These are phyloP conservation scores for Isotomurus palustris DNA, from an alignment of 2,888 invertebrate species.

Conservation along the genomic window DNA sequence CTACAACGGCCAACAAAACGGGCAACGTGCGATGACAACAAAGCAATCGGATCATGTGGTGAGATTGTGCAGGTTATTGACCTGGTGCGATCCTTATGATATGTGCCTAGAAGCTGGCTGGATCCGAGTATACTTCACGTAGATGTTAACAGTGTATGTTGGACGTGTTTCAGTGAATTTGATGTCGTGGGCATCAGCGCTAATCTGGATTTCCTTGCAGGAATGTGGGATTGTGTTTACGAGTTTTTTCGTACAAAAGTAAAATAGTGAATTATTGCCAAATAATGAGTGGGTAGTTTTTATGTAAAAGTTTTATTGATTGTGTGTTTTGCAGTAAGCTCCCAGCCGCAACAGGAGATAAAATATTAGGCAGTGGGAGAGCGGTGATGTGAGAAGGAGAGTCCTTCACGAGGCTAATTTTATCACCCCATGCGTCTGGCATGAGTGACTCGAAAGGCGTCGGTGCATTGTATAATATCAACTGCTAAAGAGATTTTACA, in stretches of 20 bases:
- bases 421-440: no score
- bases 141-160: background rate
- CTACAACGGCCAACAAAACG: background rate
- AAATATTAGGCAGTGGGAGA: background rate
- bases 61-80: background rate
- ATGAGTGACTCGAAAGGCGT: no score
- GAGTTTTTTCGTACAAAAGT: background rate
- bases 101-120: background rate
- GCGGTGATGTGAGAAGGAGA: background rate
- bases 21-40: background rate
- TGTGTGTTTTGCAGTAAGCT: background rate
- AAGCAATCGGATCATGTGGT: background rate
- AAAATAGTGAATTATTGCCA: no score
- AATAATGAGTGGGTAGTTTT: no score
- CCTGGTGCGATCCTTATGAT: background rate
- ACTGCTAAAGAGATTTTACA: no score
- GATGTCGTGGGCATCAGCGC: background rate
- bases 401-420: background rate
- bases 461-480: no score
- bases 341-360: background rate
- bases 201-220: background rate
- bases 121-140: background rate
- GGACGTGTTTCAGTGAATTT: background rate
- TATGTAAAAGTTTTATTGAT: background rate
- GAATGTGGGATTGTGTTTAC: background rate